Base-by-base conservation (phyloP, 2,113 vertebrate species). In the Solenodon paradoxus region DNA sequence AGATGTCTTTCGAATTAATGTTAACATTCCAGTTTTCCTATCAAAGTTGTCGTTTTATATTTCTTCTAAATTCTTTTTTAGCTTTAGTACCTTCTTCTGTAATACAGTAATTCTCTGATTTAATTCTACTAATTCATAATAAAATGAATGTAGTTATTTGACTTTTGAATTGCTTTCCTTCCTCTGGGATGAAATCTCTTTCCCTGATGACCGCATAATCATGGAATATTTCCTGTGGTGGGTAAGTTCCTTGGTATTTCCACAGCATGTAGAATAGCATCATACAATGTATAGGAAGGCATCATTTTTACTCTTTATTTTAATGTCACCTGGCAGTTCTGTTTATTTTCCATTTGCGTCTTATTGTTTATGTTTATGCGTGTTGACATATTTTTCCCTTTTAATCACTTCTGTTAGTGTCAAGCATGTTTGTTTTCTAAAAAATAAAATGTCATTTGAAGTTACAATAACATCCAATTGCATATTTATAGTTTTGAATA, bases 161-260 rank as follows among this genome's bases (percentile, higher is more conserved):
- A 98, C 98, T 98, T 99, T 98, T 97, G 95, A 98, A 98, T 97
- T 98, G 98, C 98, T 98, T 88, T 98, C 98, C 96, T 98, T 98
- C 97, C 97, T 97, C 83, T 97, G 97, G 98, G 98, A 98, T 98
- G 98, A 97, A 97, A 98, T 98, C 91, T 95, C 86, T 97, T 96
- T 97, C 95, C 97, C 91, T 98, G 98, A 96, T 57, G 97, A 95
- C 97, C 96, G 35, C 97, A 94, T 97, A 96, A 97, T 97, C 97
- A 98, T 98, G 96, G 98, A 91, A 96, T 98, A 91, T 98, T 98
- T 97, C 98, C 96, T 98, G 75, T 98, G 98, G 97, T 98, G 97
- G 98, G 98, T 98, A 98, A 98, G 98, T 98, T 98, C 97, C 97
- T 49, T 98, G 98, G 97, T 98, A 97, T 98, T 98, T 98, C 91